These are phyloP conservation scores for Callopanchax toddi DNA, from an alignment of 2,113 vertebrate species.

Conservation along the genomic window DNA sequence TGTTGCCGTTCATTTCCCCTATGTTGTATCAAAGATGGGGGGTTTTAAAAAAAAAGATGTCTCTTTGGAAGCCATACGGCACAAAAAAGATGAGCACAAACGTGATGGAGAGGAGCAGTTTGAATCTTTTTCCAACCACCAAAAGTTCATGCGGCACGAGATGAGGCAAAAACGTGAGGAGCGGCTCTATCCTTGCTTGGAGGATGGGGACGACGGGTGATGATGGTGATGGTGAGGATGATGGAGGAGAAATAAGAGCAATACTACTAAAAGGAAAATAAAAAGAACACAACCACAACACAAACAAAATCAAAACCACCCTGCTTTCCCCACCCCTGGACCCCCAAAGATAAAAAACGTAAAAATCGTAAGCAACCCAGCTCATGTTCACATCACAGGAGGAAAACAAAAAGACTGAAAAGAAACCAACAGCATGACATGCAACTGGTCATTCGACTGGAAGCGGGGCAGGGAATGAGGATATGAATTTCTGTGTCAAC, in stretches of 20 bases:
- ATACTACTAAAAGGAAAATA: not conserved
- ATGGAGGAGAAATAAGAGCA: slow-evolving; percentile 74
- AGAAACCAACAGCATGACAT: slow-evolving; percentile 72
- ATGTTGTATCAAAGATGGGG: slow-evolving; percentile 80
- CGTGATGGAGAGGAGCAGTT: slow-evolving; percentile 75
- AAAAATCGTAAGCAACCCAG: slow-evolving; percentile 63
- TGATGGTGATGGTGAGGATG: slow-evolving; percentile 83
- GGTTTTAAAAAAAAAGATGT: slow-evolving; percentile 67
- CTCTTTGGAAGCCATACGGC: not conserved
- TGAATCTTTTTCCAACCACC: slow-evolving; percentile 88
- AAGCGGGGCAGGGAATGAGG: slow-evolving; percentile 84
- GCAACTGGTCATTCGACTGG: slow-evolving; percentile 82
- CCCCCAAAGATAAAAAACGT: slow-evolving; percentile 47
- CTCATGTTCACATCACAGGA: slow-evolving; percentile 68
- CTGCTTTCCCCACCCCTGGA: slow-evolving; percentile 18
- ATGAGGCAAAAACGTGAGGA: slow-evolving; percentile 93
- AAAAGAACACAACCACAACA: slow-evolving; percentile 37
- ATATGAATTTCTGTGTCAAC: slow-evolving; percentile 97
- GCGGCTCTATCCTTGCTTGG: slow-evolving; percentile 82
- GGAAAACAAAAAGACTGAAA: slow-evolving; percentile 61
- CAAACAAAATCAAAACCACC: slow-evolving; percentile 28
- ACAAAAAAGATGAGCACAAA: slow-evolving; percentile 72
- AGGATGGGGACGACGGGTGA: slow-evolving; percentile 82
- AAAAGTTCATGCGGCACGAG: slow-evolving; percentile 99
- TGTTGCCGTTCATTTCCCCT: slow-evolving; percentile 90